Conservation (phyloP, 1,140 invertebrate species). For the Bombus waltoni region DNA sequence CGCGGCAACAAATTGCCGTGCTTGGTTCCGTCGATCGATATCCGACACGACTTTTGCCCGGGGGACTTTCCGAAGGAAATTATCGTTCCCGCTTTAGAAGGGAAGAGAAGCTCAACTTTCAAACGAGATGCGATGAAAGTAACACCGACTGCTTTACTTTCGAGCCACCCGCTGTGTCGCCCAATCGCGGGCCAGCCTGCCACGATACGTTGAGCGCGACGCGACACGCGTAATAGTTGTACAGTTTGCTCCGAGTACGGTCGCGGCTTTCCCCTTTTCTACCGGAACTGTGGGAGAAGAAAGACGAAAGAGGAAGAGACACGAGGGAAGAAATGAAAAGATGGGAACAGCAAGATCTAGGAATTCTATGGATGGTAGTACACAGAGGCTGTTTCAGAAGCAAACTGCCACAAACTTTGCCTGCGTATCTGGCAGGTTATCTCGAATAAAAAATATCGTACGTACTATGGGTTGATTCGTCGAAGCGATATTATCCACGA, state of each 20-base stretch:
- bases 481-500: too few relatives aligned
- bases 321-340: not conserved
- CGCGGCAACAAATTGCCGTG: conserved; percentile 33
- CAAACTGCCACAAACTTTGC: too few relatives aligned
- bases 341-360: conserved; percentile 17
- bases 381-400: too few relatives aligned
- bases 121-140: not conserved
- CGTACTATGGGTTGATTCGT: too few relatives aligned
- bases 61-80: not conserved
- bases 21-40: conserved; percentile 28
- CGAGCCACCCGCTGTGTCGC: conserved; percentile 7
- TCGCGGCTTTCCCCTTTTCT: not conserved
- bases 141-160: not conserved
- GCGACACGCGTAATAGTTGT: conserved; percentile 32
- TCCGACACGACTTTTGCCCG: not conserved
- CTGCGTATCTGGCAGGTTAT: too few relatives aligned
- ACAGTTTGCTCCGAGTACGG: not conserved
- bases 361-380: not conserved
- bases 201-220: not conserved
- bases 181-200: not conserved
- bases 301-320: not conserved
- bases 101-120: not conserved
- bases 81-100: not conserved
- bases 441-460: too few relatives aligned
- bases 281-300: not conserved